Conservation (phyloP, 2,797 vertebrate genomes). For the Tangara arthus region DNA sequence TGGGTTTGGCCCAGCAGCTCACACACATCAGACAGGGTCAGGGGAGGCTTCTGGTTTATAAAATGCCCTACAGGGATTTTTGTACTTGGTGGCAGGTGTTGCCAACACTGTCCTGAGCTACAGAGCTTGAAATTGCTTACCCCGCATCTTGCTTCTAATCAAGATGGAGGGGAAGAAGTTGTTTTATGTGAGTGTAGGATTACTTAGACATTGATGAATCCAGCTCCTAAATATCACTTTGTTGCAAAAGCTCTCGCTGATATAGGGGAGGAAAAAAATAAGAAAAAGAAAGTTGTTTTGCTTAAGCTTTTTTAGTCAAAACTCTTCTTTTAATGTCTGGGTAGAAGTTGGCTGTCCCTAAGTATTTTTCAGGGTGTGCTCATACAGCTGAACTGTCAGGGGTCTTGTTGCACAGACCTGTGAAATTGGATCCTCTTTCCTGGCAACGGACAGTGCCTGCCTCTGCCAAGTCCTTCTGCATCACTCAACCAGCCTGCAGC, state of each 20-base stretch:
- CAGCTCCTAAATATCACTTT: neutral
- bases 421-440: neutral
- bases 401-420: neutral
- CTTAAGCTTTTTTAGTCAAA: neutral
- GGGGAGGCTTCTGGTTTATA: neutral
- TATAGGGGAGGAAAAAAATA: fast-evolving
- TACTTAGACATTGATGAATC: neutral
- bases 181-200: neutral
- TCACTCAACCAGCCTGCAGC: neutral
- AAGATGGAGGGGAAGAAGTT: neutral
- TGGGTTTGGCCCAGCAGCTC: neutral
- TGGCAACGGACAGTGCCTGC: neutral
- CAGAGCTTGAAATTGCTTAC: neutral
- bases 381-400: neutral
- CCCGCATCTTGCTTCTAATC: neutral
- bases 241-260: neutral
- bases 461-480: neutral
- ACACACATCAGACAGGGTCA: fast-evolving
- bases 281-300: neutral
- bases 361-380: neutral
- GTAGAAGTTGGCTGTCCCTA: neutral
- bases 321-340: neutral
- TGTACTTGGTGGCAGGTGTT: neutral
- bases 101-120: neutral
- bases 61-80: neutral